phyloP scores from a whole-genome alignment of 2,888 invertebrate species.

The Drosophila nr. perissopoda region DNA sequence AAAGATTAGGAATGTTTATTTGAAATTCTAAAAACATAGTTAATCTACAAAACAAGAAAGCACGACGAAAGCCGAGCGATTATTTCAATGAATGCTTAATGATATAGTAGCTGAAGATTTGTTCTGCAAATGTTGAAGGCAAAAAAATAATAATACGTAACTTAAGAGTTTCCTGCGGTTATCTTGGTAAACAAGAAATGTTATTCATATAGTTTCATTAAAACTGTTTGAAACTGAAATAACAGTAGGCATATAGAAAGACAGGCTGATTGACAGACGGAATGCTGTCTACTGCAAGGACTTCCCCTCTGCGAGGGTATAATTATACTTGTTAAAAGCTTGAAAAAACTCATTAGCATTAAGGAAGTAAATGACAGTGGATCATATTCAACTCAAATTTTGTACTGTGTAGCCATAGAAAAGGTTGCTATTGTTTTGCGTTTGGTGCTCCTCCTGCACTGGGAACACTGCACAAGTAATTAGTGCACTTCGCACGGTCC shows the following conservation, averaged over 20 bases:
- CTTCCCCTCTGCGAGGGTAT: not conserved
- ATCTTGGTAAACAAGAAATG: not conserved
- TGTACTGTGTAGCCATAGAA: slow-evolving; percentile 1
- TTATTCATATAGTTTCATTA: not conserved
- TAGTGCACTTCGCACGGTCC: slow-evolving; percentile 60
- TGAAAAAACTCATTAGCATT: not conserved
- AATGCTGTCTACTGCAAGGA: not conserved
- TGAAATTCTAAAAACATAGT: not conserved
- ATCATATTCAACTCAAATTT: not conserved
- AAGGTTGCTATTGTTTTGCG: not conserved
- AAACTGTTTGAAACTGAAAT: not conserved
- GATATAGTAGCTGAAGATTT: not conserved
- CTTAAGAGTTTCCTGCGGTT: not conserved
- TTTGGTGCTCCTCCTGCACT: slow-evolving; percentile 27
- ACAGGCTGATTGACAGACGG: not conserved
- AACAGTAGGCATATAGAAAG: not conserved
- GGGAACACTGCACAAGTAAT: slow-evolving; percentile 60
- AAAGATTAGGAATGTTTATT: not conserved
- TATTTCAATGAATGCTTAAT: not conserved
- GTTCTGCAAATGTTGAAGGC: not conserved
- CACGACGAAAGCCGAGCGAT: not conserved
- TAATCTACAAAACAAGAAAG: not conserved
- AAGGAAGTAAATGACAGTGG: not conserved
- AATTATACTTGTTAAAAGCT: not conserved
- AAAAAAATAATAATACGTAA: not conserved